These are phyloP conservation scores for Pseudopipra pipra DNA, from an alignment of 2,113 vertebrate species.

Conservation along the genomic window DNA sequence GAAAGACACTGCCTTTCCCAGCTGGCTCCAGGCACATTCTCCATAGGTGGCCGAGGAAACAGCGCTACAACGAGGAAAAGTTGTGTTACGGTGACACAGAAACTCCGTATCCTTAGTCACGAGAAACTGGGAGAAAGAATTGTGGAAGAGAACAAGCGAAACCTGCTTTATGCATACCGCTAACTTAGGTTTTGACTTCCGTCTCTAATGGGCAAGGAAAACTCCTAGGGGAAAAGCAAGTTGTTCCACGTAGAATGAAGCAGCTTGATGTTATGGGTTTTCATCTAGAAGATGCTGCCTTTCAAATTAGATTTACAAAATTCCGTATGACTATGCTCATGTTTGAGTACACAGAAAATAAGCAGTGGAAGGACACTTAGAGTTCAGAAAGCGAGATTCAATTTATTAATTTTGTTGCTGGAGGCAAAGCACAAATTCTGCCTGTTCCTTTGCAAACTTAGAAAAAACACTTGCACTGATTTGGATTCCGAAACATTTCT, in stretches of 20 bases:
- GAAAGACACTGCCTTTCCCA: not conserved
- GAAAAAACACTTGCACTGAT: not conserved
- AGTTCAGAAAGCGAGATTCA: not conserved
- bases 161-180: not conserved
- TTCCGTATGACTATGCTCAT: fast-evolving
- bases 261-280: not conserved
- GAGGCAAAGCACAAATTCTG: not conserved
- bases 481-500: not conserved
- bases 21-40: fast-evolving
- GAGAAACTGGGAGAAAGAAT: fast-evolving
- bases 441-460: not conserved
- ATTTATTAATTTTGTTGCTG: not conserved
- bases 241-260: not conserved
- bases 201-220: not conserved
- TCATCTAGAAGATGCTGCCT: not conserved
- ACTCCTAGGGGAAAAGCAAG: not conserved
- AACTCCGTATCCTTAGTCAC: not conserved
- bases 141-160: not conserved
- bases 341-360: not conserved
- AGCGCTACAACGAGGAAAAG: not conserved
- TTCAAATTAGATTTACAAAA: not conserved
- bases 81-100: not conserved
- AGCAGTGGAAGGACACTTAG: not conserved
- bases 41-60: not conserved
- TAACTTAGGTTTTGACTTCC: not conserved